Evolutionary conservation across 2,888 invertebrate species (phyloP).

Genomic region (Fragum whitleyi): DNA sequence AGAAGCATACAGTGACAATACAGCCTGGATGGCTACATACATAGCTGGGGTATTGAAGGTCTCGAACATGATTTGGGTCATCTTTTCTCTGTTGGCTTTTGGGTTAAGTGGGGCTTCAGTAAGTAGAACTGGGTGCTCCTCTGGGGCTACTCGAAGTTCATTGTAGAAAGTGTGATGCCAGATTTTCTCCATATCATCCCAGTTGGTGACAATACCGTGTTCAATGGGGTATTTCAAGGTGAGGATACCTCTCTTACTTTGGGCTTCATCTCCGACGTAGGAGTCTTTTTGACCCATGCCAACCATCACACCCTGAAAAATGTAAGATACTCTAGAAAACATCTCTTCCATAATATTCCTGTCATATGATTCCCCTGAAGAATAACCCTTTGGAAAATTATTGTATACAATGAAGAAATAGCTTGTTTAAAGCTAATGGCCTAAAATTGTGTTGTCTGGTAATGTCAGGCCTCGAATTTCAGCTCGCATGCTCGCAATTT

Average conservation of each 20-base stretch:
- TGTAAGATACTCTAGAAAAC: too few relatives aligned
- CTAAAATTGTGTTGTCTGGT: too few relatives aligned
- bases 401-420: too few relatives aligned
- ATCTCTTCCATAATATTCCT: too few relatives aligned
- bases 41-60: not conserved
- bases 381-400: too few relatives aligned
- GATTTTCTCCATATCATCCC: conserved; percentile 1
- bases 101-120: not conserved
- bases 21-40: not conserved
- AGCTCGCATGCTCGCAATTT: too few relatives aligned
- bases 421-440: too few relatives aligned
- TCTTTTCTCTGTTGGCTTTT: not conserved
- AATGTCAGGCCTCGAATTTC: too few relatives aligned
- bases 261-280: not conserved
- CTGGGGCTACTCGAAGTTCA: not conserved
- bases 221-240: not conserved
- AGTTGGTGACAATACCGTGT: not conserved
- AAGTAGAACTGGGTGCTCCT: not conserved
- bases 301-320: not conserved
- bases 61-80: not conserved
- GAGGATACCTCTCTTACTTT: conserved; percentile 4
- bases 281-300: not conserved
- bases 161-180: conserved; percentile 2
- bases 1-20: not conserved
- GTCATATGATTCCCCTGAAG: too few relatives aligned